Evolutionary conservation across 2,888 invertebrate species (phyloP).

Genomic region (Dromius quadrimaculatus): DNA sequence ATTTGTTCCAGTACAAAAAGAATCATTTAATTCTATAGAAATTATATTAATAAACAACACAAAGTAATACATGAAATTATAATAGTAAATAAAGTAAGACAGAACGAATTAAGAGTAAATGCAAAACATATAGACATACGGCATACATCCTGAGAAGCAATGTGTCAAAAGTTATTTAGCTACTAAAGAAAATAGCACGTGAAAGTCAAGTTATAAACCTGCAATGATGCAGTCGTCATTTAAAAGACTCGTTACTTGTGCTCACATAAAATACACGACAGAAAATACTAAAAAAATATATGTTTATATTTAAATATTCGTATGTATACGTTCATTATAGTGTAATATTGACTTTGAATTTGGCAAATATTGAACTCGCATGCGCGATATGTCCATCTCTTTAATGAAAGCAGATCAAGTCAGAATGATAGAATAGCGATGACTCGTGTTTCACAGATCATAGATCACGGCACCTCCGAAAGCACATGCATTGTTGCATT

Average conservation of each 20-base stretch:
- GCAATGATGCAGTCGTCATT: slow-evolving; percentile 32
- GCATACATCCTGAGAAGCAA: slow-evolving; percentile 49
- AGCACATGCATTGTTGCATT: slow-evolving; percentile 50
- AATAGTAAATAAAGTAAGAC: slow-evolving; percentile 45
- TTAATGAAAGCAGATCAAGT: slow-evolving; percentile 38
- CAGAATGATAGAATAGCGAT: slow-evolving; percentile 34
- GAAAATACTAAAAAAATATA: slow-evolving; percentile 52
- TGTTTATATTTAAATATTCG: slow-evolving; percentile 54
- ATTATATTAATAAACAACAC: slow-evolving; percentile 55
- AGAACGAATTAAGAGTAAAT: slow-evolving; percentile 49
- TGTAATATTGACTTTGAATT: slow-evolving; percentile 77
- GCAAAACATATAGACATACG: slow-evolving; percentile 44
- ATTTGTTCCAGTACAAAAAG: slow-evolving; percentile 58
- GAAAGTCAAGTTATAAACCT: slow-evolving; percentile 45
- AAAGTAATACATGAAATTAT: slow-evolving; percentile 52
- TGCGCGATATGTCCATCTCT: slow-evolving; percentile 61
- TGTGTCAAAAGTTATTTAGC: slow-evolving; percentile 25
- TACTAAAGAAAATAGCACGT: slow-evolving; percentile 46
- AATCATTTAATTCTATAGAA: slow-evolving; percentile 56
- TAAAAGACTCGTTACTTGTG: slow-evolving; percentile 50
- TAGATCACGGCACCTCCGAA: slow-evolving; percentile 40
- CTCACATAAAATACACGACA: slow-evolving; percentile 53
- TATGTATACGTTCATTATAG: slow-evolving; percentile 61
- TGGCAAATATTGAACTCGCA: slow-evolving; percentile 69
- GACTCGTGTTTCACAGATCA: slow-evolving; percentile 38